These are phyloP conservation scores for Micropoecilia bifurca DNA, from an alignment of 2,797 vertebrate genomes.

Conservation along the genomic window DNA sequence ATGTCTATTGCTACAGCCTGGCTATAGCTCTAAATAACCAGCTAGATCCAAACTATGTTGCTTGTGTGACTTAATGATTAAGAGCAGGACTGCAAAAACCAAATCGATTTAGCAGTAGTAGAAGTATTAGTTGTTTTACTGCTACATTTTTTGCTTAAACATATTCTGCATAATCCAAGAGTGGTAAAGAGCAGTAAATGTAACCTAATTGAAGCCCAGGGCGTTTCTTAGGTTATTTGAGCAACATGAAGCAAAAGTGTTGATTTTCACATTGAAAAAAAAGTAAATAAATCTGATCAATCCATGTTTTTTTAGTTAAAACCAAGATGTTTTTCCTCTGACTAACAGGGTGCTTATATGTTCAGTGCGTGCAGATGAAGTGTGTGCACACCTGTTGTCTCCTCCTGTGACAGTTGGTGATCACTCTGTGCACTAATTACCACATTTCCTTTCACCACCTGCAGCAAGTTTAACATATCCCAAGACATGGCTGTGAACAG, in stretches of 20 bases:
- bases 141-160: not conserved
- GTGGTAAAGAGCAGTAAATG: too few relatives aligned
- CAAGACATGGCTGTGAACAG: constrained; percentile 8
- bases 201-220: not conserved
- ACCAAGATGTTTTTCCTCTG: not conserved
- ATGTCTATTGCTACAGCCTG: not conserved
- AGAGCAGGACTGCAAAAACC: not conserved
- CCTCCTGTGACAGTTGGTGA: constrained; percentile 21
- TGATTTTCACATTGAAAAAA: not conserved
- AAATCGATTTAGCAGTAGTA: not conserved
- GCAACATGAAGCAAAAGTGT: not conserved
- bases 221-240: not conserved
- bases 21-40: not conserved
- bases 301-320: not conserved
- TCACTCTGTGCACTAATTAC: constrained; percentile 38
- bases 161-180: not conserved
- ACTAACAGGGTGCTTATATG: not conserved
- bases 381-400: not conserved
- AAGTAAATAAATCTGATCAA: not conserved
- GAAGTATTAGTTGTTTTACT: not conserved
- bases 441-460: constrained; percentile 38
- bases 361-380: constrained; percentile 30
- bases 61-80: not conserved
- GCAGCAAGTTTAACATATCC: constrained; percentile 33
- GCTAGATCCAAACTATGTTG: not conserved